Evolutionary conservation across 37 sponge, comb jelly and placozoan genomes (phyloP).

Genomic region (Geodia barretti): DNA sequence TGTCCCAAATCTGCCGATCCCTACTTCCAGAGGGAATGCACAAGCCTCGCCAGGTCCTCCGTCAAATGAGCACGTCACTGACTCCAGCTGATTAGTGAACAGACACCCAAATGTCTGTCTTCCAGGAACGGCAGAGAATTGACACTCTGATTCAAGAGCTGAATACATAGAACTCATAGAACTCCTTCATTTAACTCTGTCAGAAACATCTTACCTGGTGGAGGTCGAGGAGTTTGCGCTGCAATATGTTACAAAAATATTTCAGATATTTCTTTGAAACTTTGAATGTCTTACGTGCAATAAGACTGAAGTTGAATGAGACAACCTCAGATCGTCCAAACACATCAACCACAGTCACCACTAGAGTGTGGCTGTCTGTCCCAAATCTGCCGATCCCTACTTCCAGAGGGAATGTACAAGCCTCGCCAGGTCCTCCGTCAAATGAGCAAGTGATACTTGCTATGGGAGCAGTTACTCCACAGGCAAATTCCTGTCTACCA

Average conservation of each 20-base stretch:
- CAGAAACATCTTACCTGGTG: no score
- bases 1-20: neutral
- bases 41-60: neutral
- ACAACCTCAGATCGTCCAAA: neutral
- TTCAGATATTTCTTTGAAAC: no score
- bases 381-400: neutral
- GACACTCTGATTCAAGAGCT: no score
- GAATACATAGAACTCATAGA: no score
- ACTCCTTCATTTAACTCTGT: neutral
- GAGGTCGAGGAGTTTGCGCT: no score
- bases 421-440: neutral
- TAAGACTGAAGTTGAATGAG: neutral
- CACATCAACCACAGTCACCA: neutral
- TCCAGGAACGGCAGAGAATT: neutral
- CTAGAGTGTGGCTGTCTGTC: neutral
- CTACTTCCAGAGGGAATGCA: neutral
- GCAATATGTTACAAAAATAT: no score
- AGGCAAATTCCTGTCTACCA: neutral
- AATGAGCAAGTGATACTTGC: neutral
- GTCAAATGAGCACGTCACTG: neutral
- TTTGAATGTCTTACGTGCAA: neutral
- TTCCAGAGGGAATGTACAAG: neutral
- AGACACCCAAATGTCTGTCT: neutral
- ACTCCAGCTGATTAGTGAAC: neutral
- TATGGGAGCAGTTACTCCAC: neutral